Percentiles rank a stretch among this genome's conserved stretches.
phyloP scores from a whole-genome alignment of 1,140 invertebrate genomes.

The Papilio machaon region DNA sequence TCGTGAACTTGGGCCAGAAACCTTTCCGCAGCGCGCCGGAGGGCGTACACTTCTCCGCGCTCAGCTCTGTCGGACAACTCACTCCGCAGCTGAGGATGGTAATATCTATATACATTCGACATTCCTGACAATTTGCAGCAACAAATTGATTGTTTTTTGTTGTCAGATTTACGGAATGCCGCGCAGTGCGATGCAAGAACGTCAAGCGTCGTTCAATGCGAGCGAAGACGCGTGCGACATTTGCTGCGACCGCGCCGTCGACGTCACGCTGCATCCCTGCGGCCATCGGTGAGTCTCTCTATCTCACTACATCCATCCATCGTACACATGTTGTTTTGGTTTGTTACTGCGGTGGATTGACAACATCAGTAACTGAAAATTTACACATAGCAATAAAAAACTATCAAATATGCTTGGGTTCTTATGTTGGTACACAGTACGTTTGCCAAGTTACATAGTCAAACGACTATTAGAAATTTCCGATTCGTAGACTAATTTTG shows the following conservation, averaged over 20 bases:
- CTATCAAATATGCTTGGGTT: too few relatives aligned
- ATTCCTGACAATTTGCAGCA: too few relatives aligned
- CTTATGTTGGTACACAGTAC: too few relatives aligned
- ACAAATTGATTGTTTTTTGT: background rate
- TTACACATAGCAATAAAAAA: too few relatives aligned
- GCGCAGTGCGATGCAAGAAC: slow-evolving; percentile 89
- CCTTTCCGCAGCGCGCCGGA: slow-evolving; percentile 91
- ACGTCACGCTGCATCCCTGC: slow-evolving; percentile 90
- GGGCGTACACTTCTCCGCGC: slow-evolving; percentile 85
- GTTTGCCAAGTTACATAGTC: too few relatives aligned
- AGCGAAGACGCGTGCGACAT: slow-evolving; percentile 94
- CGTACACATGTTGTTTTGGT: too few relatives aligned
- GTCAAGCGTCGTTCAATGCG: slow-evolving; percentile 87
- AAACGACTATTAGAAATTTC: too few relatives aligned
- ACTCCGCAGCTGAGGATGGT: slow-evolving; percentile 88
- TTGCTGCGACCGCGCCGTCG: slow-evolving; percentile 92
- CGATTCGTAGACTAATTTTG: too few relatives aligned
- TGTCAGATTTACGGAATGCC: slow-evolving; percentile 69
- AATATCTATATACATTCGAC: slow-evolving; percentile 6
- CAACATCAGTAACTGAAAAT: too few relatives aligned
- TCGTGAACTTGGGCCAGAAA: slow-evolving; percentile 95
- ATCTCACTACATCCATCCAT: too few relatives aligned
- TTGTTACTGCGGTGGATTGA: too few relatives aligned
- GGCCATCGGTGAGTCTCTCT: slow-evolving; percentile 85
- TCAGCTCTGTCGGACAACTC: slow-evolving; percentile 90